A percentile compares a stretch with the other conserved stretches of the same genome.
Evolutionary conservation across 2,888 invertebrate species (phyloP).

Genomic region (Scaptomyza tumidula): DNA sequence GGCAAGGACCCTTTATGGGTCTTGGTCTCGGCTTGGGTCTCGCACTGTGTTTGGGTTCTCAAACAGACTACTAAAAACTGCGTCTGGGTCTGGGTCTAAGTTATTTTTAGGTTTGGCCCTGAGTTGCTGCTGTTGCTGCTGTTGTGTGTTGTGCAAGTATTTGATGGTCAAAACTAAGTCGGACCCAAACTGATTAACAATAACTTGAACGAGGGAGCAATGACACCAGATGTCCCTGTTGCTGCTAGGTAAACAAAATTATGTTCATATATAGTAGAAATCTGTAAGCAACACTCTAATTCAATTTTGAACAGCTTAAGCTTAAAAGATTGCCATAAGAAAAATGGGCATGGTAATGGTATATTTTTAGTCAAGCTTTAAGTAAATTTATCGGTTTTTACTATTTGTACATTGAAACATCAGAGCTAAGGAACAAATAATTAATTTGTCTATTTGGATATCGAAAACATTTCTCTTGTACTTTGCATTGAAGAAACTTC

Average conservation of each 20-base stretch:
- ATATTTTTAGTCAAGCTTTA: background rate
- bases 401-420: background rate
- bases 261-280: background rate
- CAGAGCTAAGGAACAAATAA: too few relatives aligned
- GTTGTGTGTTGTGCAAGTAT: conserved; percentile 5
- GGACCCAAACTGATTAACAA: conserved; percentile 27
- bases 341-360: background rate
- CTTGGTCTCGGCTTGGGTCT: background rate
- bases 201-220: conserved; percentile 6
- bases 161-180: conserved; percentile 28
- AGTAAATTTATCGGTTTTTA: background rate
- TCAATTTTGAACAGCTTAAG: background rate
- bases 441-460: background rate
- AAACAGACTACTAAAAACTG: background rate
- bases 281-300: background rate
- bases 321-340: background rate
- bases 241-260: background rate
- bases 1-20: conserved; percentile 34
- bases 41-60: background rate
- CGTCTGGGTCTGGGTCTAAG: background rate
- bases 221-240: conserved; percentile 7
- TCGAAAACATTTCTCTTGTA: background rate
- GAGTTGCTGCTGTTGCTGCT: background rate
- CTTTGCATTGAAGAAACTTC: too few relatives aligned
- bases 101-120: background rate